These are phyloP conservation scores for Porphyrio hochstetteri DNA, from an alignment of 2,113 vertebrate species.

Conservation along the genomic window DNA sequence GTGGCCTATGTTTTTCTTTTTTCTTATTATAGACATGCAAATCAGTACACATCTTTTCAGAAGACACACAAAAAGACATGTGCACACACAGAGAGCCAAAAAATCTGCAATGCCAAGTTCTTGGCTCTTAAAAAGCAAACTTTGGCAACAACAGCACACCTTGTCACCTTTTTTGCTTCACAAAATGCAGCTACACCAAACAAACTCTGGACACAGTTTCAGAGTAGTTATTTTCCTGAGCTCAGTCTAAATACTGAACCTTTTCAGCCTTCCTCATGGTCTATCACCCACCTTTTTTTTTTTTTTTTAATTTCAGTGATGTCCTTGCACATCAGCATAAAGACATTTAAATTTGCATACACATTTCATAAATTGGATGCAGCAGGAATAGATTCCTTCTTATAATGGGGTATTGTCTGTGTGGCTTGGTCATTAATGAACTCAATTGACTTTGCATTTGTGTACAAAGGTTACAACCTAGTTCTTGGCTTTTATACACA, in stretches of 20 bases:
- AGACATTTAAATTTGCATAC: not conserved
- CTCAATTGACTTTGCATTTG: not conserved
- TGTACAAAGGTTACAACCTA: too few species aligned
- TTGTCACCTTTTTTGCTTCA: not conserved
- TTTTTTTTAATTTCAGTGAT: not conserved
- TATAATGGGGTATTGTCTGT: not conserved
- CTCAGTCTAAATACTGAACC: not conserved
- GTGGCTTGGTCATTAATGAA: not conserved
- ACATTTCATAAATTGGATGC: not conserved
- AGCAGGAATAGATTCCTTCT: not conserved
- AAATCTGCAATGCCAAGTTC: not conserved
- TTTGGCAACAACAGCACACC: not conserved
- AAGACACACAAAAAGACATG: not conserved
- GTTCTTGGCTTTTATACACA: too few species aligned
- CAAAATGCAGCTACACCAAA: not conserved
- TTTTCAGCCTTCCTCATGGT: not conserved
- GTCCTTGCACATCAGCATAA: not conserved
- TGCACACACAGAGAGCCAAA: not conserved
- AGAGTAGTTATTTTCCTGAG: not conserved
- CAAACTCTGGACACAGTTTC: not conserved
- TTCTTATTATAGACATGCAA: not conserved
- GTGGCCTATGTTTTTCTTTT: not conserved
- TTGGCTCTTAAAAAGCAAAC: not conserved
- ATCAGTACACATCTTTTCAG: not conserved
- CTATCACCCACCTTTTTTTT: fast-evolving